Percentiles rank a stretch among this genome's conserved stretches.
Evolutionary conservation across 2,113 vertebrate genomes (phyloP).

Genomic region (Prochilodus magdalenae): DNA sequence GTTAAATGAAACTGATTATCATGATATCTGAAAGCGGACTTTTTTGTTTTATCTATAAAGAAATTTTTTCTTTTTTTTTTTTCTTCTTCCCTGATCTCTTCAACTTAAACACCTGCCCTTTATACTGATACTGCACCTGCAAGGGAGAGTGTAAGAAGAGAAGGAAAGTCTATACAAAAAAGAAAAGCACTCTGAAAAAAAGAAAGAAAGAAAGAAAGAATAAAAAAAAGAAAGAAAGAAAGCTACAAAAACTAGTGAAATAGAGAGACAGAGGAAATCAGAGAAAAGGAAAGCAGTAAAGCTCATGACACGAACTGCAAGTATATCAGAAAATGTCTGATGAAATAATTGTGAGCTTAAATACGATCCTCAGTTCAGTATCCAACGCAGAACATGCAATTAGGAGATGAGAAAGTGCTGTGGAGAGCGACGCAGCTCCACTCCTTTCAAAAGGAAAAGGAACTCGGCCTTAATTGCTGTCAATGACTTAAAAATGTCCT

Average conservation of each 20-base stretch:
- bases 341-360: neutral
- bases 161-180: too few species aligned
- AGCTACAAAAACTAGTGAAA: neutral
- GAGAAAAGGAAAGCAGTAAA: neutral
- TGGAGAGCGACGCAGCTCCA: neutral
- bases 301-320: neutral
- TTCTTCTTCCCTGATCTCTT: too few species aligned
- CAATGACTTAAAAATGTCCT: neutral
- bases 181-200: neutral
- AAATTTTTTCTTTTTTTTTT: neutral
- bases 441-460: neutral
- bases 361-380: neutral
- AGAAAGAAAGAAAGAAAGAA: neutral
- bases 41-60: neutral
- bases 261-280: neutral
- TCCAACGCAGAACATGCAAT: neutral
- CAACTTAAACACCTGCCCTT: too few species aligned
- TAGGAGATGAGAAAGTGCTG: neutral
- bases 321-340: neutral
- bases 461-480: neutral
- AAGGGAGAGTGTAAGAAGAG: neutral
- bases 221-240: conserved; percentile 1
- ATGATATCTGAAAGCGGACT: too few species aligned
- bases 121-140: too few species aligned
- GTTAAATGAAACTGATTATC: too few species aligned